A percentile compares a stretch with the other conserved stretches of the same genome.
phyloP scores from a whole-genome alignment of 2,888 invertebrate genomes.

The Mayetiola destructor region DNA sequence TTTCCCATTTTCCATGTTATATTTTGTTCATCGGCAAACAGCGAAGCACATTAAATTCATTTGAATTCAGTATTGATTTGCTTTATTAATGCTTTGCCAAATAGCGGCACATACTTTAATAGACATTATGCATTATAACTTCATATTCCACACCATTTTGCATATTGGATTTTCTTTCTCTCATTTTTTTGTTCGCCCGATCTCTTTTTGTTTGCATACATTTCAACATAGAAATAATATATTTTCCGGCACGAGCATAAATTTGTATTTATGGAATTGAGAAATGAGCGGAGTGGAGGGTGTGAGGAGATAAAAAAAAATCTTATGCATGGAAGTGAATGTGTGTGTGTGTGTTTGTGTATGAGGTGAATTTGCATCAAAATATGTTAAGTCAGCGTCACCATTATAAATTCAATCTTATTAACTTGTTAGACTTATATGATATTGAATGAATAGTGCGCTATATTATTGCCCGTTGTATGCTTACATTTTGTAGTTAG shows the following conservation, averaged over 20 bases:
- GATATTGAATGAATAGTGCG: neutral
- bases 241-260: slow-evolving; percentile 3
- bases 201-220: slow-evolving; percentile 5
- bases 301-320: too few species aligned
- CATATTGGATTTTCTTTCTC: too few species aligned
- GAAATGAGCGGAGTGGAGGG: neutral
- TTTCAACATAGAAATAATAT: slow-evolving; percentile 10
- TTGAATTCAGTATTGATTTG: slow-evolving; percentile 7
- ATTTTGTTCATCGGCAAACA: slow-evolving; percentile 12
- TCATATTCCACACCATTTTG: neutral
- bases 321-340: neutral
- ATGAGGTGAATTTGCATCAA: neutral
- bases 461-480: too few species aligned
- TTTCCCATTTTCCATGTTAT: slow-evolving; percentile 7
- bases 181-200: too few species aligned
- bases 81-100: slow-evolving; percentile 10
- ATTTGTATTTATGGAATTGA: slow-evolving; percentile 7
- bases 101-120: slow-evolving; percentile 11
- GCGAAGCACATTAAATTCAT: slow-evolving; percentile 7
- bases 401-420: slow-evolving; percentile 1
- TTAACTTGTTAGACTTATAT: slow-evolving; percentile 10
- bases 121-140: neutral
- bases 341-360: neutral
- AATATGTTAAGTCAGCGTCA: neutral
- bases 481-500: slow-evolving; percentile 5